Evolutionary conservation across 2,888 invertebrate species (phyloP).

Genomic region (Philopedon plagiatum): DNA sequence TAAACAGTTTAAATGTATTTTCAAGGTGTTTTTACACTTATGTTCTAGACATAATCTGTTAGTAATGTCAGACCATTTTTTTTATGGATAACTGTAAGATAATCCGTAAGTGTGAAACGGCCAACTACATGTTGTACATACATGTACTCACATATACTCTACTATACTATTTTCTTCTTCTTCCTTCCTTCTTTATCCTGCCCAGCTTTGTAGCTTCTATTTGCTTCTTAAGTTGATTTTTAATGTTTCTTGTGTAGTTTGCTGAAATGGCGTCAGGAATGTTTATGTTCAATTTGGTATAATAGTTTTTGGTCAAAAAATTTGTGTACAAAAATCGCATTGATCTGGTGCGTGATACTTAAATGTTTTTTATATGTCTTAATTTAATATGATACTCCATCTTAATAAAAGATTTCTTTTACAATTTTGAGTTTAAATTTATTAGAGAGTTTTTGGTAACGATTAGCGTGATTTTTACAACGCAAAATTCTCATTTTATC

Average conservation of each 20-base stretch:
- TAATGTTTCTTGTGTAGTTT: conserved; percentile 37
- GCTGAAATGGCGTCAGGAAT: conserved; percentile 45
- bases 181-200: conserved; percentile 58
- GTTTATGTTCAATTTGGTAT: conserved; percentile 35
- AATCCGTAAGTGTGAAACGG: conserved; percentile 23
- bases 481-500: too few relatives aligned
- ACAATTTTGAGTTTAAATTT: too few relatives aligned
- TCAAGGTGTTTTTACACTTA: conserved; percentile 21
- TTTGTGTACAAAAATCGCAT: too few relatives aligned
- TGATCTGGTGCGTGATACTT: too few relatives aligned
- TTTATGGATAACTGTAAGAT: neutral
- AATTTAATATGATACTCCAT: too few relatives aligned
- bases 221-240: conserved; percentile 44
- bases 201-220: conserved; percentile 63
- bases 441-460: too few relatives aligned
- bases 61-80: neutral
- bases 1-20: conserved; percentile 23
- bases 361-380: too few relatives aligned
- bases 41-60: conserved; percentile 2
- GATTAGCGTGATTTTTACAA: too few relatives aligned
- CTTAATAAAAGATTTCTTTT: too few relatives aligned
- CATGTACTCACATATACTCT: conserved; percentile 43
- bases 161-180: conserved; percentile 54
- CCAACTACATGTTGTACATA: conserved; percentile 32
- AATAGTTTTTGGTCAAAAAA: conserved; percentile 35